Evolutionary conservation across 2,888 invertebrate species (phyloP).

Genomic region (Torymus aiolomorphi): DNA sequence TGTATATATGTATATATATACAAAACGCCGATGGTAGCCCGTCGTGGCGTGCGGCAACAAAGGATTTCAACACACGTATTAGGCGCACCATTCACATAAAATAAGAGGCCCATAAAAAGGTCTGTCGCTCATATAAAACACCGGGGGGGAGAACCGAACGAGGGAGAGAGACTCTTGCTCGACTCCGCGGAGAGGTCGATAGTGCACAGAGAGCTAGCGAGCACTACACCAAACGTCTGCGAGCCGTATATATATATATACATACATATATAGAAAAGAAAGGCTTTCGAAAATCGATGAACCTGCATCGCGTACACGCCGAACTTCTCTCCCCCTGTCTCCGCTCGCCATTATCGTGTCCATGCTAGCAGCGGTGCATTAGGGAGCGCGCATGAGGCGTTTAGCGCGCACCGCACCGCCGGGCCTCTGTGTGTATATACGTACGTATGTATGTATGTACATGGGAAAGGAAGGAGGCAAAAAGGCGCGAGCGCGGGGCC

Average conservation of each 20-base stretch:
- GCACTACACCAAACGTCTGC: too few species aligned
- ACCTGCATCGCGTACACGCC: constrained; percentile 29
- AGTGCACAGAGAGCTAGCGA: background rate
- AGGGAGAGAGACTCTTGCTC: too few species aligned
- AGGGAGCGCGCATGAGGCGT: constrained; percentile 12
- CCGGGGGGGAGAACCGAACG: background rate
- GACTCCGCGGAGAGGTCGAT: constrained; percentile 12
- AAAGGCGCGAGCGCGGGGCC: constrained; percentile 48
- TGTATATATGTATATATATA: too few species aligned
- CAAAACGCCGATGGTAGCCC: too few species aligned
- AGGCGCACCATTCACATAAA: constrained; percentile 43
- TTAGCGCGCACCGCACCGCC: background rate
- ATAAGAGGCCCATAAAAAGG: constrained; percentile 49
- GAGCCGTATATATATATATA: too few species aligned
- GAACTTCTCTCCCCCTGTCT: background rate
- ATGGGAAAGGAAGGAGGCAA: constrained; percentile 53
- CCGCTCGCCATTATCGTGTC: constrained; percentile 43
- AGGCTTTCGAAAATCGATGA: constrained; percentile 57
- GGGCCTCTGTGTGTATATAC: background rate
- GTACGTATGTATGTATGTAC: constrained; percentile 25
- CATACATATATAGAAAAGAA: constrained; percentile 38
- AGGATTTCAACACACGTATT: constrained; percentile 50
- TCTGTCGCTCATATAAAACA: constrained; percentile 42
- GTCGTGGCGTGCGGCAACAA: constrained; percentile 35
- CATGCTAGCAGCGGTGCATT: constrained; percentile 14